A percentile compares a stretch with the other conserved stretches of the same genome.
Evolutionary conservation across 2,888 invertebrate genomes (phyloP).

Genomic region (Creontiades dilutus): DNA sequence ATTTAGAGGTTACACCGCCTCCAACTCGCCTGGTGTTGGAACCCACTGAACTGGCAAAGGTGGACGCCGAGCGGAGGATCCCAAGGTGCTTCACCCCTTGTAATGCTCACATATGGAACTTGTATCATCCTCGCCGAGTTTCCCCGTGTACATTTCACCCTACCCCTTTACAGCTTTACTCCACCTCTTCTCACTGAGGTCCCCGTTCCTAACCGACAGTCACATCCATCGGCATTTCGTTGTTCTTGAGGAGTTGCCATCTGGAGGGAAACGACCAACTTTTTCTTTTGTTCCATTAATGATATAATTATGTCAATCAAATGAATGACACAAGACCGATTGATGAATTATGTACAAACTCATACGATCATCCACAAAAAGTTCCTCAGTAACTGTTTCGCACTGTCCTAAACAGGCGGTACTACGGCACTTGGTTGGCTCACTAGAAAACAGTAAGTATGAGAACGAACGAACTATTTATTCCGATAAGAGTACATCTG

Average conservation of each 20-base stretch:
- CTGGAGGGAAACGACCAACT: neutral
- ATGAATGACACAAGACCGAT: too few relatives aligned
- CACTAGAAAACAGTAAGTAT: too few relatives aligned
- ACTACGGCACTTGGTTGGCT: too few relatives aligned
- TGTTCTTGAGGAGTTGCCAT: neutral
- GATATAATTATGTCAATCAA: too few relatives aligned
- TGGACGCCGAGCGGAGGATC: slow-evolving; percentile 4
- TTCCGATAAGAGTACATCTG: too few relatives aligned
- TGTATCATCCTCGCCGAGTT: neutral
- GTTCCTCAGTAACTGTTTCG: too few relatives aligned
- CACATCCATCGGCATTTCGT: neutral
- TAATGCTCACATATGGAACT: slow-evolving; percentile 47
- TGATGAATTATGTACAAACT: too few relatives aligned
- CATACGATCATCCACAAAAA: too few relatives aligned
- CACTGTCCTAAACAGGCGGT: too few relatives aligned
- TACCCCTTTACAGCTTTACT: neutral
- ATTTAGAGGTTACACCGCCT: slow-evolving; percentile 53
- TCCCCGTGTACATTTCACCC: neutral
- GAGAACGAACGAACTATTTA: too few relatives aligned
- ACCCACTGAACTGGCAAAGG: slow-evolving; percentile 24
- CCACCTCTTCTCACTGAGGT: neutral
- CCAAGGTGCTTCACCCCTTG: slow-evolving; percentile 46
- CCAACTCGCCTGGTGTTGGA: slow-evolving; percentile 5
- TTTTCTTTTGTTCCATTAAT: neutral
- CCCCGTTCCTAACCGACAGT: neutral